These are phyloP conservation scores for Mylabris phalerata DNA, from an alignment of 1,140 invertebrate species.

Conservation along the genomic window DNA sequence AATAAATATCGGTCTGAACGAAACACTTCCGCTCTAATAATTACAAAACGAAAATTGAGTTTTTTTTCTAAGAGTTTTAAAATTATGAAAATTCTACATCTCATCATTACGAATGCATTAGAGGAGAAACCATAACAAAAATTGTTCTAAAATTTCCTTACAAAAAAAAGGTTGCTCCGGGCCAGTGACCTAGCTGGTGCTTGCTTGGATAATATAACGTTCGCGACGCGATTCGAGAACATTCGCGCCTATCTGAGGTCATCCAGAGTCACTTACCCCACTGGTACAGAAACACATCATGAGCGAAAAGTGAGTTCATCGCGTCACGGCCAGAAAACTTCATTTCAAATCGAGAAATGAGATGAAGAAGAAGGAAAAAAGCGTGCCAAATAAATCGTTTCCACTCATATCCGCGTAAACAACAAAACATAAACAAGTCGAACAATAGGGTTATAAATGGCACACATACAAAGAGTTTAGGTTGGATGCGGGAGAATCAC, in stretches of 20 bases:
- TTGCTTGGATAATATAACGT: constrained; percentile 3
- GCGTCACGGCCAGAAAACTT: constrained; percentile 22
- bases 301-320: constrained; percentile 29
- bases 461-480: too few relatives aligned
- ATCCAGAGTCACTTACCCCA: constrained; percentile 38
- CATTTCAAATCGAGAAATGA: constrained; percentile 3
- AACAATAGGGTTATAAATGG: too few relatives aligned
- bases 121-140: background rate
- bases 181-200: constrained; percentile 32
- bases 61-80: background rate
- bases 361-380: background rate
- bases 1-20: too few relatives aligned
- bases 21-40: too few relatives aligned
- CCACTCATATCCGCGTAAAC: too few relatives aligned
- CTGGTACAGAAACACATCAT: constrained; percentile 31
- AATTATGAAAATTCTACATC: too few relatives aligned
- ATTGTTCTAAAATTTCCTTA: background rate
- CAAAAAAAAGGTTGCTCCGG: constrained; percentile 19
- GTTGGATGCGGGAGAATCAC: too few relatives aligned
- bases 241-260: constrained; percentile 32
- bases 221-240: constrained; percentile 23
- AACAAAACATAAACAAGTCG: too few relatives aligned
- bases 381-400: background rate
- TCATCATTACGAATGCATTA: background rate
- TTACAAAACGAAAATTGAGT: background rate